Conservation (phyloP, 2,797 vertebrate genomes). For the Typhlichthys subterraneus region DNA sequence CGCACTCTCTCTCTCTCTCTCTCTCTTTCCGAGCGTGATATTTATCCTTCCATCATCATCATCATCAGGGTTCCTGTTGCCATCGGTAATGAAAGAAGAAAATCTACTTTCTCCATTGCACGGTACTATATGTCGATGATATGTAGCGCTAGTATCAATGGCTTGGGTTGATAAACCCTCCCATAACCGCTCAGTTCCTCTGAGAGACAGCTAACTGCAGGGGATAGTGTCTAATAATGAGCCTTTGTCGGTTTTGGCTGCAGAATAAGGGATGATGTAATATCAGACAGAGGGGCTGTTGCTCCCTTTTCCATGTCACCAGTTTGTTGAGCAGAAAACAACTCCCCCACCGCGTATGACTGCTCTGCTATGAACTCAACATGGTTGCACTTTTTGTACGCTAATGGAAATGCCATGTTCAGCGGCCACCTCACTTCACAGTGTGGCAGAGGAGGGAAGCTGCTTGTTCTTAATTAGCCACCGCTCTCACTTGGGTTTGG, state of each 20-base stretch:
- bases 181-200: conserved; percentile 49
- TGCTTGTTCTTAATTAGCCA: conserved; percentile 5
- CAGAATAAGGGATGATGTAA: conserved; percentile 69
- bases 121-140: conserved; percentile 1
- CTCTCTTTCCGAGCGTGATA: neutral
- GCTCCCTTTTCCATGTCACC: conserved; percentile 29
- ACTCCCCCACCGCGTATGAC: neutral
- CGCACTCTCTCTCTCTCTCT: neutral
- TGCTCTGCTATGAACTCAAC: neutral
- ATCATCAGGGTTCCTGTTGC: neutral
- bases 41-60: conserved; percentile 2
- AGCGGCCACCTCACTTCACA: neutral
- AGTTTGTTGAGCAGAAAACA: conserved; percentile 40
- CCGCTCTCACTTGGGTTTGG: conserved; percentile 10
- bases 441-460: neutral
- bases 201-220: conserved; percentile 50
- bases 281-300: conserved; percentile 47
- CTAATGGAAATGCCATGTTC: neutral
- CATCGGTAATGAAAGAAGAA: neutral
- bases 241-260: conserved; percentile 66
- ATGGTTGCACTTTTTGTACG: neutral
- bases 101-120: neutral
- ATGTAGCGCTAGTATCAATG: conserved; percentile 21
- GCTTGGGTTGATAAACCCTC: conserved; percentile 33
- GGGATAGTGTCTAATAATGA: conserved; percentile 57